Evolutionary conservation across 1,140 invertebrate genomes (phyloP).

Genomic region (Mycetomoellerius zeteki): DNA sequence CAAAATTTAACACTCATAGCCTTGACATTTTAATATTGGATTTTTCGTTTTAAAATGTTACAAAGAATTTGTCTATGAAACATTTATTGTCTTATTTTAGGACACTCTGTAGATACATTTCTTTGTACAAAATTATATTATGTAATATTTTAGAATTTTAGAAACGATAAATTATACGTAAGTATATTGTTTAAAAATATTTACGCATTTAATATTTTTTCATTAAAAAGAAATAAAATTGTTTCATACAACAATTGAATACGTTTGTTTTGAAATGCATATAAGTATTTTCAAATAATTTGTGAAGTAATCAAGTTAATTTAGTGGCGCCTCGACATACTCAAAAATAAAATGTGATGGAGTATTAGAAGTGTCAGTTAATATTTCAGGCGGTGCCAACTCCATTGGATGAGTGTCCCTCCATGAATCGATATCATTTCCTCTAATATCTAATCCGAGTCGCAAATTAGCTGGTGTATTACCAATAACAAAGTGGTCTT

Average conservation of each 20-base stretch:
- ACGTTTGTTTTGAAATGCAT: conserved; percentile 33
- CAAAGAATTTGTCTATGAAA: too few relatives aligned
- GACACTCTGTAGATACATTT: background rate
- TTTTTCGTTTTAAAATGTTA: too few relatives aligned
- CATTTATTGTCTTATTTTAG: too few relatives aligned
- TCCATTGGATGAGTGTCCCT: conserved; percentile 74
- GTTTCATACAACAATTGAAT: background rate
- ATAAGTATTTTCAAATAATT: background rate
- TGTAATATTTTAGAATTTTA: background rate
- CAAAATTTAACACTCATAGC: too few relatives aligned
- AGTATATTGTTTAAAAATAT: background rate
- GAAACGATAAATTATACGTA: background rate
- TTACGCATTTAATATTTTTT: background rate
- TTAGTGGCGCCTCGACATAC: conserved; percentile 84
- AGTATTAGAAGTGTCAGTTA: conserved; percentile 75
- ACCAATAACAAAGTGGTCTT: conserved; percentile 88
- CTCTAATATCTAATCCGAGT: conserved; percentile 84
- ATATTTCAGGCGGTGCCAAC: conserved; percentile 73
- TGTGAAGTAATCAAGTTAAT: conserved; percentile 72
- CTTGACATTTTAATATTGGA: too few relatives aligned
- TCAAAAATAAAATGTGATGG: conserved; percentile 84
- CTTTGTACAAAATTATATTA: background rate
- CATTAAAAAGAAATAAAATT: conserved; percentile 3
- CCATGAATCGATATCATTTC: conserved; percentile 81
- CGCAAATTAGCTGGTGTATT: conserved; percentile 84